These are phyloP conservation scores for Loripinus fragilis DNA, from an alignment of 2,888 invertebrate genomes.

Conservation along the genomic window DNA sequence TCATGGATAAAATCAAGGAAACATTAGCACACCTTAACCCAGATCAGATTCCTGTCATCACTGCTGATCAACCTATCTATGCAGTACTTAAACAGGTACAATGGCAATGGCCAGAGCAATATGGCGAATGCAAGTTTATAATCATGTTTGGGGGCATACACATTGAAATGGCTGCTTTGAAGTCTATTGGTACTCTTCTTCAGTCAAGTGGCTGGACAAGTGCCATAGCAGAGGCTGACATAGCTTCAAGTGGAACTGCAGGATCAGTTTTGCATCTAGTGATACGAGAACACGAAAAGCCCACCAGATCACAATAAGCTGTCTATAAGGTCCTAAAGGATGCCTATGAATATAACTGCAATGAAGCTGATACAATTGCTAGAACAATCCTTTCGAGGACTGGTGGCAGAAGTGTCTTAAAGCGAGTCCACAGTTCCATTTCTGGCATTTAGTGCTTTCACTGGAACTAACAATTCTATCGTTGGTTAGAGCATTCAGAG, in stretches of 20 bases:
- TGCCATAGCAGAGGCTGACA: not conserved
- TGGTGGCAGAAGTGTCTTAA: constrained; percentile 14
- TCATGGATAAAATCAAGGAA: constrained; percentile 32
- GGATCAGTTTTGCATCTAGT: not conserved
- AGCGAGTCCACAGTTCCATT: constrained; percentile 29
- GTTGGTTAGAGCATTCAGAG: constrained; percentile 8
- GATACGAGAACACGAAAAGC: not conserved
- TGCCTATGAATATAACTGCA: not conserved
- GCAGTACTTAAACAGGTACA: constrained; percentile 71
- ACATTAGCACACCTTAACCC: constrained; percentile 58
- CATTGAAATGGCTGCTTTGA: too few relatives aligned
- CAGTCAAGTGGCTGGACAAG: not conserved
- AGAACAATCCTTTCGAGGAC: not conserved
- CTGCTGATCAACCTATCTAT: constrained; percentile 72
- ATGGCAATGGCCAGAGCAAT: constrained; percentile 65
- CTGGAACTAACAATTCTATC: not conserved
- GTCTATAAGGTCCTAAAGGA: not conserved
- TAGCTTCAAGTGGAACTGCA: not conserved
- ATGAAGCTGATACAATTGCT: too few relatives aligned
- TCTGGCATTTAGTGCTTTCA: too few relatives aligned
- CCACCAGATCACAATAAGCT: not conserved
- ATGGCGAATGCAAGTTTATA: constrained; percentile 66
- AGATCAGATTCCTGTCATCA: constrained; percentile 65
- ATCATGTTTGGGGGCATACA: constrained; percentile 73
- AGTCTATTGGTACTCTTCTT: not conserved